Evolutionary conservation across 1,140 invertebrate genomes (phyloP), one percentile per base, ranked within the genome.

Genomic region (Diorhabda carinulata): DNA sequence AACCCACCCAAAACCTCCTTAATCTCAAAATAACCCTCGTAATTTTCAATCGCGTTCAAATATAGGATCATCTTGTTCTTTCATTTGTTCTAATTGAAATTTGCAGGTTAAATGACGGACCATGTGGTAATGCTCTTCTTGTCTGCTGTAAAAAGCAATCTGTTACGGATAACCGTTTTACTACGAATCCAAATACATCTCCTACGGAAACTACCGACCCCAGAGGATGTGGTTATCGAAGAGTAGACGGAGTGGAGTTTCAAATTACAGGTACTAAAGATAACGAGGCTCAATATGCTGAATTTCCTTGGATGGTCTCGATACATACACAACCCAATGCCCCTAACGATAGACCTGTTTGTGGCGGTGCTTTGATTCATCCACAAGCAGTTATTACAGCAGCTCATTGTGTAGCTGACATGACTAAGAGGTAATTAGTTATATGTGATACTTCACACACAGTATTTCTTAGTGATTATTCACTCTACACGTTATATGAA

Each of bases 221-320:
- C 3, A 76, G 65, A 3, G 81, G 83, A 4, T 91, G 90, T 72
- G 90, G 90, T 4, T 78, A 81, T 5, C 80, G 88, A 25, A 85
- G 89, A 73, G 76, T 82, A 2, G 82, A 86, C 0, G 89, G 89
- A 10, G 82, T 91, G 8, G 87, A 88, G 40, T 88, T 89, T 72
- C 78, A 88, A 8, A 91, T 73, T 43, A 64, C 72, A 5, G 68
- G 68, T 4, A 78, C 82, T 4, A 56, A 61, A n/a, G 66, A 68
- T 8, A 62, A 52, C 43, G 66, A 90, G 73, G 81, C 88, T 0
- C 85, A 89, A 72, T 88, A 88, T 67, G 88, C 83, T 2, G 90
- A 92, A 77, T 93, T 92, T 78, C 91, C 91, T 0, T 93, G 91
- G 91, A 92, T 92, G 90, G 87, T 91, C 0, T 91, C 91, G 0